Base-by-base conservation (phyloP, 2,797 vertebrate species). In the Gadopsis marmoratus region DNA sequence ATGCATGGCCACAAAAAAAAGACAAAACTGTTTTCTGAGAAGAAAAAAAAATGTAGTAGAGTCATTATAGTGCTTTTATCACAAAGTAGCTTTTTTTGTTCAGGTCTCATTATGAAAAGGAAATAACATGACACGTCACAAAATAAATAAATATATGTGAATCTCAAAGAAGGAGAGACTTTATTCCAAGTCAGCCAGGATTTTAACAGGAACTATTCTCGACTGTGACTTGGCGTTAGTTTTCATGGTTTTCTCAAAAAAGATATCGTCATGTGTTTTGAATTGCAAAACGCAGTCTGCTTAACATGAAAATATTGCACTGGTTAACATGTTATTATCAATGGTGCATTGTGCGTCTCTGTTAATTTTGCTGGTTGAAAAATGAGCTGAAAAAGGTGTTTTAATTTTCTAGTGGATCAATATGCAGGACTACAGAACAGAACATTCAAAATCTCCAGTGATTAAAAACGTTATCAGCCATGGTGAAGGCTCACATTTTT, bases 71-170 rank as follows among this genome's bases (percentile, higher is more conserved):
- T 23, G 3, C n/a, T 79, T 84, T 77, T 59, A 74, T 66, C 51
- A 53, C 47, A 56, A 60, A 53, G 56, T 29, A 43, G 13, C 37
- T 37, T 9, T 54, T 23, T 73, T 70, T 43, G 69, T 47, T 65
- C 12, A 45, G 7, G 43, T 19, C 39, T 79, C 48, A 71, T 85
- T 79, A 64, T 71, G n/a, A 69, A 77, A 75, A 82, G 74, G 58
- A 79, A 81, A 78, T 80, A 66, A 72, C 41, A 43, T 12, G 51
- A 69, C 39, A 72, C 23, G 51, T 63, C 19, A 62, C 41, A 47
- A 39, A 56, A 70, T 16, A 72, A 55, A 71, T 61, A 60, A 58
- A 70, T 47, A 60, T 54, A 26, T 47, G 8, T 41, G 35, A 71
- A 41, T 29, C 5, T 53, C 23, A 45, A 19, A 63, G n/a, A 67